A percentile compares a stretch with the other conserved stretches of the same genome.
These are phyloP conservation scores for Matsumyia berberina DNA, from an alignment of 2,888 invertebrate genomes.

Conservation along the genomic window DNA sequence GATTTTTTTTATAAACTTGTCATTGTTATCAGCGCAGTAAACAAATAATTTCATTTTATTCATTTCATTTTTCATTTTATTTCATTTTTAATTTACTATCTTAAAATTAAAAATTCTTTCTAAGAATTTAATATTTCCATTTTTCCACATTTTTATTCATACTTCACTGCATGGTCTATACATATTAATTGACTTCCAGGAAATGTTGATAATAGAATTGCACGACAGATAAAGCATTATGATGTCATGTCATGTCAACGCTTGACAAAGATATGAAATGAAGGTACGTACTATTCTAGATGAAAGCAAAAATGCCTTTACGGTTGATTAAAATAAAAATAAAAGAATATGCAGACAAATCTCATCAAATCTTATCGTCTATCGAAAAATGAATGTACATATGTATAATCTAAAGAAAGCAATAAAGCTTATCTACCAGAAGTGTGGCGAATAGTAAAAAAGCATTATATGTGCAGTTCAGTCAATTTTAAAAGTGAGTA, in stretches of 20 bases:
- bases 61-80: no score
- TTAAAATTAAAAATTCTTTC: no score
- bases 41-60: no score
- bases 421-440: not conserved
- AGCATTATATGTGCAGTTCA: not conserved
- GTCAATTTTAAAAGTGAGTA: not conserved
- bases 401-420: not conserved
- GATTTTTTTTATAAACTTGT: no score
- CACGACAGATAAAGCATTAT: slow-evolving; percentile 14
- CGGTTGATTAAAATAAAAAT: not conserved
- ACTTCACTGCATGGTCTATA: not conserved
- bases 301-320: not conserved
- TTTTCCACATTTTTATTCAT: no score
- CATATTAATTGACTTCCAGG: not conserved
- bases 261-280: not conserved
- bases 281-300: not conserved
- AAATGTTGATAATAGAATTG: slow-evolving; percentile 16
- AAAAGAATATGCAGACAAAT: not conserved
- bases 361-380: not conserved
- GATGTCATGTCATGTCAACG: not conserved
- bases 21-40: no score
- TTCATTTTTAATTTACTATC: no score
- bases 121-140: no score
- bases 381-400: not conserved
- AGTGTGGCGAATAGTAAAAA: not conserved